Conservation (phyloP, 2,888 invertebrate genomes). For the Ophion obscuratus region DNA sequence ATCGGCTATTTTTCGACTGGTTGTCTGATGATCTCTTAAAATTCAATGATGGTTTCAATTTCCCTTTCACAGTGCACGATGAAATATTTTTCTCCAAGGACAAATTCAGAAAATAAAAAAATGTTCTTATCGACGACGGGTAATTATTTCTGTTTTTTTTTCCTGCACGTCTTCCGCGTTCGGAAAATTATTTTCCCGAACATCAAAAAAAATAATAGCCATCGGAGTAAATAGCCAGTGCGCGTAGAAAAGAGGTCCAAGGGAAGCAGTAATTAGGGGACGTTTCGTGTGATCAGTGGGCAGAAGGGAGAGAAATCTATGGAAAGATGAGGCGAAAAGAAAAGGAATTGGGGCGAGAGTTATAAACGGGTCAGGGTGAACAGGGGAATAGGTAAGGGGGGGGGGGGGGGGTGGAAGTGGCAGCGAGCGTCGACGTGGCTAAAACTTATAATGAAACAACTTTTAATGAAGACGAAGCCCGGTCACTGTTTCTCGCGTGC, state of each 20-base stretch:
- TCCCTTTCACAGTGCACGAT: background rate
- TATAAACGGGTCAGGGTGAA: conserved; percentile 41
- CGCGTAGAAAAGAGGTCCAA: background rate
- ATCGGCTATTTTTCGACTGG: too few species aligned
- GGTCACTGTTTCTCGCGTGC: conserved; percentile 63
- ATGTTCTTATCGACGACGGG: background rate
- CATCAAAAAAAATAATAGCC: conserved; percentile 8
- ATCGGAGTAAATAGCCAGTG: background rate
- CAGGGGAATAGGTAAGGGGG: conserved; percentile 32
- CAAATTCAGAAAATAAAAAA: background rate
- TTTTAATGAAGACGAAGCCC: conserved; percentile 71
- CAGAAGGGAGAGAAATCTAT: background rate
- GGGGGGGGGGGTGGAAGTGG: conserved; percentile 42
- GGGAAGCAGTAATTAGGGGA: conserved; percentile 37
- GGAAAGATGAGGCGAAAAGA: conserved; percentile 6
- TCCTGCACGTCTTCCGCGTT: background rate
- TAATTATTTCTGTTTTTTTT: background rate
- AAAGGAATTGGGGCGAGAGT: conserved; percentile 15
- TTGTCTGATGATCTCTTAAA: too few species aligned
- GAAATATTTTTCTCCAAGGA: background rate
- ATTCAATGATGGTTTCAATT: background rate
- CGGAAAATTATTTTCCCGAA: background rate
- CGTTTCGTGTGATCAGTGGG: conserved; percentile 26
- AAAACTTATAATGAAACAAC: conserved; percentile 69
- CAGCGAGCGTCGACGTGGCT: conserved; percentile 39